phyloP scores from a whole-genome alignment of 1,140 invertebrate species.

The Achroia grisella region DNA sequence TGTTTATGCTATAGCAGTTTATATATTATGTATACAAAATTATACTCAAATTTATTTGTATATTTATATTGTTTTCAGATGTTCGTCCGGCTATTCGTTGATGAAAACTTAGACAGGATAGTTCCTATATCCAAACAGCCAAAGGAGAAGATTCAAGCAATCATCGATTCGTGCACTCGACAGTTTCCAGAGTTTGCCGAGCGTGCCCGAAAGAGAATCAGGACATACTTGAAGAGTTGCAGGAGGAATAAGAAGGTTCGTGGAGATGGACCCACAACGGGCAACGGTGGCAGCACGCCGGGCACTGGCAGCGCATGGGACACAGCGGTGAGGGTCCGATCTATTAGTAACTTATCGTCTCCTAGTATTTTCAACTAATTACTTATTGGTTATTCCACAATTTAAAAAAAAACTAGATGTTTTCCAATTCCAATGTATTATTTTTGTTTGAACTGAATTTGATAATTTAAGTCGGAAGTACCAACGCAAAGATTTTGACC shows the following conservation, averaged over 20 bases:
- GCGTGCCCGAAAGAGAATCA: constrained; percentile 92
- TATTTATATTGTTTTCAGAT: constrained; percentile 81
- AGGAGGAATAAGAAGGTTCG: constrained; percentile 93
- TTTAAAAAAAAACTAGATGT: too few species aligned
- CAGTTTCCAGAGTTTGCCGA: constrained; percentile 98
- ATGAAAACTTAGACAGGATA: constrained; percentile 96
- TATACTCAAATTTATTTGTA: not conserved
- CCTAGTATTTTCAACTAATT: too few species aligned
- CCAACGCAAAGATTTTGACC: too few species aligned
- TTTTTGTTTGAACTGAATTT: too few species aligned
- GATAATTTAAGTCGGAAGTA: too few species aligned
- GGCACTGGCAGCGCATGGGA: constrained; percentile 61
- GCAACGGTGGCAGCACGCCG: constrained; percentile 43
- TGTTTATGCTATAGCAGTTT: not conserved
- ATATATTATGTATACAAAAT: not conserved
- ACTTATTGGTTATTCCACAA: too few species aligned
- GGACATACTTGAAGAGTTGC: constrained; percentile 97
- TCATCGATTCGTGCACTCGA: constrained; percentile 96
- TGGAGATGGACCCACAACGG: constrained; percentile 74
- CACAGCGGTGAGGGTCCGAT: constrained; percentile 69
- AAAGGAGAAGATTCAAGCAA: constrained; percentile 98
- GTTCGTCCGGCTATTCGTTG: constrained; percentile 97
- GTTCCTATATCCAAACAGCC: constrained; percentile 98
- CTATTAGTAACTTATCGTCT: constrained; percentile 25
- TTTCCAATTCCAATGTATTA: too few species aligned